Base-by-base conservation (phyloP, 2,888 invertebrate species). In the Elmis aenea region DNA sequence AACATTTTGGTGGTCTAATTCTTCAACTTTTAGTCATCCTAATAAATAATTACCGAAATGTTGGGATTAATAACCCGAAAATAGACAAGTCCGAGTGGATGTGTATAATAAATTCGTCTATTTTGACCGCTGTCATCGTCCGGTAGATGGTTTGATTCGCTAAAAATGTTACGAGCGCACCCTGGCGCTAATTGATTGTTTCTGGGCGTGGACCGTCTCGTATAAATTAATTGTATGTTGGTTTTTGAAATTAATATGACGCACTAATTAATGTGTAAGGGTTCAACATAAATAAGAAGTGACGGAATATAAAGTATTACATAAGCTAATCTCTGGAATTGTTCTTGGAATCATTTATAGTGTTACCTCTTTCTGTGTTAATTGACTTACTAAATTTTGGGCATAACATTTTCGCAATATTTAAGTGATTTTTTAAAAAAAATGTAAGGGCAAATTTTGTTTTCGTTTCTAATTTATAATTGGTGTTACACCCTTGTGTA, bases 211-310 rank as follows among this genome's bases (percentile, higher is more conserved):
- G 36, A 43, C 35, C 26, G 42, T 36, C 48, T 40, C 30, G 41
- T 33, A 48, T 48, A 48, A 50, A 51, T 51, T 48, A 50, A 50
- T 51, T 48, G 46, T 48, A 43, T 43, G 46, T 45, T 45, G 40
- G 38, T 37, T 47, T 49, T 42, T 50, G 51, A 51, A 51, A 51
- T 51, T 51, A 51, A 51, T 51, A 46, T 48, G 49, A 49, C 51
- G 32, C 45, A 34, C 45, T 51, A 51, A 51, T 51, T 51, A 51
- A 51, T 50, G 51, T 45, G 33, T 25, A n/a, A 30, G 43, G 31
- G 33, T 37, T 33, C 38, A 34, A 34, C 46, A 48, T 51, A 51
- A 51, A 51, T 48, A 48, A 47, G 18, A 18, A 18, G 18, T 18
- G 18, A 18, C 18, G 5, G 18, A 18, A 18, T 6, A 8, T 18